phyloP scores from a whole-genome alignment of 2,797 vertebrate genomes.

The Pantherophis alleghaniensis region DNA sequence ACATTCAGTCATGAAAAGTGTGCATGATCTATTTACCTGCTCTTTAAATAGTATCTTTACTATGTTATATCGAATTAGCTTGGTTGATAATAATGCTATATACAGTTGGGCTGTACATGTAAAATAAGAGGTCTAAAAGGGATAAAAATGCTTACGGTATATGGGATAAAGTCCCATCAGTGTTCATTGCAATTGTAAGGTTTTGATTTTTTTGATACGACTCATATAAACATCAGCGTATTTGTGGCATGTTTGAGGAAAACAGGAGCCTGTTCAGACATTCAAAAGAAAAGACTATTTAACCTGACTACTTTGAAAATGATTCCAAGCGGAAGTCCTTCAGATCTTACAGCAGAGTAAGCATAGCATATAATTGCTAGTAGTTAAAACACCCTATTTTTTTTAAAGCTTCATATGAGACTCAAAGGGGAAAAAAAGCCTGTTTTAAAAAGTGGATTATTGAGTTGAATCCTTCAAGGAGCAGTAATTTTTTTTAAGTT shows the following conservation, averaged over 20 bases:
- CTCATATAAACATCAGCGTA: not conserved
- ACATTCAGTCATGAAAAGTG: slow-evolving; percentile 64
- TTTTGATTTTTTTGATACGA: not conserved
- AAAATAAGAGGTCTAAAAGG: not conserved
- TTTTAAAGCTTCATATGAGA: not conserved
- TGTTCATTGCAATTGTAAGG: not conserved
- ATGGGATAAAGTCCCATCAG: no score
- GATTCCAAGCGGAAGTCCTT: not conserved
- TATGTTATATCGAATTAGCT: not conserved
- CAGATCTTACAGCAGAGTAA: not conserved
- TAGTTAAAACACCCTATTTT: not conserved
- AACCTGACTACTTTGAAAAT: not conserved
- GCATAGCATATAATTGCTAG: not conserved
- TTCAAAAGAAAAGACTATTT: not conserved
- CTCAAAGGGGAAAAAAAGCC: not conserved
- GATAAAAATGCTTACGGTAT: not conserved
- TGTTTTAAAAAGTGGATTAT: not conserved
- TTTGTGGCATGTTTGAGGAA: not conserved
- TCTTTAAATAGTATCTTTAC: not conserved
- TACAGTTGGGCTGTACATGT: not conserved
- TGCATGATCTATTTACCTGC: slow-evolving; percentile 56
- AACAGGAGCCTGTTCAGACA: not conserved
- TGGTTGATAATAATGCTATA: not conserved
- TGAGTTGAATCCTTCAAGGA: not conserved
- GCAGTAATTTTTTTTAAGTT: not conserved